Evolutionary conservation across 2,888 invertebrate genomes (phyloP), one percentile per base, ranked within the genome.

Genomic region (Monopis laevigella): DNA sequence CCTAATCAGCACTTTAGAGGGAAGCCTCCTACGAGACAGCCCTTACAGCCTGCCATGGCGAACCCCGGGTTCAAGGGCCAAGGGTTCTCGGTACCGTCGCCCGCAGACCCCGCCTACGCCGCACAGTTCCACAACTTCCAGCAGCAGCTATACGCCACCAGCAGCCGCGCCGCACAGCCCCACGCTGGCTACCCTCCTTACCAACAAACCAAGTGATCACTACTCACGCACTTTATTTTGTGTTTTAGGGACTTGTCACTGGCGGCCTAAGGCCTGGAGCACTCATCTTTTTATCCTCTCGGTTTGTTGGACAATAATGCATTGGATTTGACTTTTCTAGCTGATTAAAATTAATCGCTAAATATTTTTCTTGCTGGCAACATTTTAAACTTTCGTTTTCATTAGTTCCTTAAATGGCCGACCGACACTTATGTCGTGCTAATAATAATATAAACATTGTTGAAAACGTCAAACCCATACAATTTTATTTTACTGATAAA

Each of bases 121-220:
- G 93, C 93, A 70, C 95, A 95, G 83, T 96, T 92, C 82, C 95
- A 95, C 74, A 93, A 95, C 77, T 96, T 96, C 83, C 96, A 96
- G 65, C 96, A 96, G 68, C 95, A 95, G 71, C 77, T 96, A 52
- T 96, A 96, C 72, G 95, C 96, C 46, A 96, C 95, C 38, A 80
- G 81, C 28, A 69, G 64, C 47, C 61, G 81, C 41, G 74, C 67
- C 13, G 71, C 65, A 32, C 71, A 67, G 52, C 80, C 80, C 48
- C 81, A 75, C 57, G 65, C 61, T 48, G 63, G 62, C 42, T 78
- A 80, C 62, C 75, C 78, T 44, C 73, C 75, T 45, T 77, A 78
- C 65, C 71, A 69, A 58, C 77, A 72, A 61, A 55, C 65, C 67
- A 78, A 78, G 78, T 78, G 78, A 78, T 72, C 46, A 48, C 14